Evolutionary conservation across 2,888 invertebrate genomes (phyloP).

Genomic region (Microdon myrmicae): DNA sequence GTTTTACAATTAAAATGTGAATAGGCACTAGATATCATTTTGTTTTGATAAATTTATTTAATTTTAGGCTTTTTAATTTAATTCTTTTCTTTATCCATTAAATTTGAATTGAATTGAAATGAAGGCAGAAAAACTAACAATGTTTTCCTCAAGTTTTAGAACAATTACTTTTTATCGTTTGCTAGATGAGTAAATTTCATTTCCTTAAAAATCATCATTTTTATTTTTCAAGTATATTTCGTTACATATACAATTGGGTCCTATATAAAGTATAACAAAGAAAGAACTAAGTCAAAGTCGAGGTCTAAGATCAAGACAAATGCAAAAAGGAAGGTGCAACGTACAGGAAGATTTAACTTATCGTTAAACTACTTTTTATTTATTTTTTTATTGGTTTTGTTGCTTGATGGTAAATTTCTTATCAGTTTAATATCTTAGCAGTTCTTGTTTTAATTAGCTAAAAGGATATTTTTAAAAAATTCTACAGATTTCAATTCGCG

Average conservation of each 20-base stretch:
- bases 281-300: slow-evolving; percentile 3
- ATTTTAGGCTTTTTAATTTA: slow-evolving; percentile 5
- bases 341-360: slow-evolving; percentile 10
- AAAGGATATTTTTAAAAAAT: too few species aligned
- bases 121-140: slow-evolving; percentile 21
- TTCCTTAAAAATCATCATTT: neutral
- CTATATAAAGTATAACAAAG: slow-evolving; percentile 7
- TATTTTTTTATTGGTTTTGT: neutral
- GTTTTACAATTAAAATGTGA: slow-evolving; percentile 38
- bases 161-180: too few species aligned
- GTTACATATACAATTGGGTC: slow-evolving; percentile 2
- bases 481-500: too few species aligned
- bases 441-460: too few species aligned
- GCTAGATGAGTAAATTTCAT: too few species aligned
- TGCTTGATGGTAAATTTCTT: slow-evolving; percentile 2
- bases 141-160: slow-evolving; percentile 11
- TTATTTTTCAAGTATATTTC: neutral
- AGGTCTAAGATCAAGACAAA: too few species aligned
- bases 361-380: neutral
- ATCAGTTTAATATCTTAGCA: too few species aligned
- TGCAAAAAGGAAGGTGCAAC: slow-evolving; percentile 25
- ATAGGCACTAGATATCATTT: slow-evolving; percentile 50
- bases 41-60: slow-evolving; percentile 6
- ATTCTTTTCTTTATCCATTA: slow-evolving; percentile 9
- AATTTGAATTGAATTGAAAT: slow-evolving; percentile 12